Conservation (phyloP, 53 echinoderm and acorn worm species). For the Echinometra lucunter region DNA sequence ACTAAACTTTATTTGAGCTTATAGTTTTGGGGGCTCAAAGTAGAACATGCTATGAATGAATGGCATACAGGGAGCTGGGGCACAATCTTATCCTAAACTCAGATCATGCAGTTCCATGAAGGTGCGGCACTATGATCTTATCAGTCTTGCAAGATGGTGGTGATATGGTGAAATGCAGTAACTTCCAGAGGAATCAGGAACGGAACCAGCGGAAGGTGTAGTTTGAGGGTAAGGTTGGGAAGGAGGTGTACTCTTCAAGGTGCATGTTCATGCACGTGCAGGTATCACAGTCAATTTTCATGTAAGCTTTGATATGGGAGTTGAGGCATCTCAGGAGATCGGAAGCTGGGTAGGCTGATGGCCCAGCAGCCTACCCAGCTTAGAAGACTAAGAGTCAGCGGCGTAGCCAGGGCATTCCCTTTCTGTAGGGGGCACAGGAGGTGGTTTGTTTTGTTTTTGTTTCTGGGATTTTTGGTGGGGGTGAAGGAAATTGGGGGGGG, state of each 20-base stretch:
- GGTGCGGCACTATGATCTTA: slow-evolving; percentile 41
- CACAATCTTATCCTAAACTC: neutral
- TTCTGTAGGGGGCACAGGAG: too few species aligned
- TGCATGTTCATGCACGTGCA: neutral
- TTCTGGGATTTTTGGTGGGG: too few species aligned
- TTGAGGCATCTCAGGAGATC: too few species aligned
- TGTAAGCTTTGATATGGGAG: too few species aligned
- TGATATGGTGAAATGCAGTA: neutral
- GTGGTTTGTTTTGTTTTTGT: too few species aligned
- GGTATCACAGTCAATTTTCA: too few species aligned
- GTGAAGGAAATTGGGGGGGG: too few species aligned
- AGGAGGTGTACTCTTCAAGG: neutral
- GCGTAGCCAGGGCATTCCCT: too few species aligned
- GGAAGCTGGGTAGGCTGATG: too few species aligned
- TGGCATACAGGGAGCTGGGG: neutral
- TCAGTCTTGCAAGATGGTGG: neutral
- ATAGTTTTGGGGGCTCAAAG: neutral
- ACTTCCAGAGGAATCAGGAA: neutral
- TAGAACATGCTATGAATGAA: neutral
- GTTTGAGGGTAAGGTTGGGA: slow-evolving; percentile 26
- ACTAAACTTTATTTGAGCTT: neutral
- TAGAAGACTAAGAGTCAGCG: too few species aligned
- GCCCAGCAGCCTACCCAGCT: too few species aligned
- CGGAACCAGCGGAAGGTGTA: slow-evolving; percentile 28
- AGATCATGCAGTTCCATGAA: neutral